Evolutionary conservation across 2,888 invertebrate species (phyloP), one percentile per base, ranked within the genome.

Genomic region (Cephus pulcher): DNA sequence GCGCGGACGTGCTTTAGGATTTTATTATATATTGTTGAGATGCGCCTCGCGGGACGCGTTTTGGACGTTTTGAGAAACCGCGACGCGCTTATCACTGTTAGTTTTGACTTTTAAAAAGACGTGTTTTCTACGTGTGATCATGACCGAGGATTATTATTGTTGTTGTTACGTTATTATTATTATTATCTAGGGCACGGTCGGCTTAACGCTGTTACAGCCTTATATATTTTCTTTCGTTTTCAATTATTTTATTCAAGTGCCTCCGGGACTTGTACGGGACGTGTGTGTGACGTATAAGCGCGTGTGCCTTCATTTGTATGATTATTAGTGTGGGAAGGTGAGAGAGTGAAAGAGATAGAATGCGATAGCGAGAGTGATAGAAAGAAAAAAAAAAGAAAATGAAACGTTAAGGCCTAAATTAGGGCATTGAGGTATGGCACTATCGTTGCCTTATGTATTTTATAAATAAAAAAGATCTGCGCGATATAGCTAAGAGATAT

Each of bases 71-170:
- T 23, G 9, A 56, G 56, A 15, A 56, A 56, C 23, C 56, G 71
- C 71, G 71, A 30, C 71, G 71, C 71, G 71, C 32, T 71, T 71
- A 23, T 71, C 34, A 71, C 71, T 75, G 75, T 78, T 78, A 76
- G 76, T 71, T 78, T 37, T 76, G 34, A 76, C 56, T 56, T 34
- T 75, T 73, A 76, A 78, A 78, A 78, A 78, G 78, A 78, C 78
- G 78, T 76, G 78, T 78, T 78, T 78, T 78, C 70, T 78, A 78
- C 78, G 78, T 75, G 78, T 76, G 78, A 78, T 34, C 33, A 34
- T 32, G 34, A 34, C 12, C 32, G 71, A 32, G 23, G 23, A 56
- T 56, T 56, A 56, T 23, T 56, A 56, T 56, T 56, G 23, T 56
- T 23, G 56, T 56, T 56, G 56, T 56, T 56, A 56, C 23, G 56